Evolutionary conservation across 2,113 vertebrate genomes (phyloP), one percentile per base, ranked within the genome.

Genomic region (Barbus barbus): DNA sequence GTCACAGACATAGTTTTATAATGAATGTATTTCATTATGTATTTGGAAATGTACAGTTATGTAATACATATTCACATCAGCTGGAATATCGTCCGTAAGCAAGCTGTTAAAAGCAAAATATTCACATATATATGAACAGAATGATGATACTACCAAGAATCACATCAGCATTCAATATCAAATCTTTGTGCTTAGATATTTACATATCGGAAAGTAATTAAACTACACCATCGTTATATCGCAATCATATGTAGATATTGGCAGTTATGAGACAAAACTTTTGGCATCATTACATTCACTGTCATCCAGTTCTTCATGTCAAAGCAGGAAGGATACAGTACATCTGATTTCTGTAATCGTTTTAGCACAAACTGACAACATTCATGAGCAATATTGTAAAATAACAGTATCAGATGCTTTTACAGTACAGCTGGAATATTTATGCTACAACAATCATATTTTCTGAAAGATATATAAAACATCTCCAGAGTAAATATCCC

Each of bases 1-100:
- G 63, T 81, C 84, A 83, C 38, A 86, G 72, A 74, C 51, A 51
- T 36, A 24, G 12, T 16, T 73, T 84, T 82, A 82, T 79, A 85
- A 87, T 60, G 58, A 74, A 88, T 86, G 51, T 78, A 87, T 91
- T 91, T 91, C 75, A 90, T 90, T 69, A 86, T 87, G 85, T 77
- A 76, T 81, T 83, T 88, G 74, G 73, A 88, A 90, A 84, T 78
- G 61, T 87, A 80, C 44, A 90, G 79, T 79, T 78, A 26, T 75
- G 31, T 76, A 36, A 83, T 89, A 86, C 85, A 81, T 81, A n/a
- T n/a, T n/a, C n/a, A n/a, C n/a, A n/a, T n/a, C n/a, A n/a, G n/a
- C n/a, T n/a, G n/a, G n/a, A n/a, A n/a, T n/a, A 78, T 51, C 80
- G n/a, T 89, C 56, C n/a, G 73, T 67, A 80, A 51, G 72, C 48